Base-by-base conservation (phyloP, 2,113 vertebrate genomes). In the Hydrochoerus hydrochaeris region DNA sequence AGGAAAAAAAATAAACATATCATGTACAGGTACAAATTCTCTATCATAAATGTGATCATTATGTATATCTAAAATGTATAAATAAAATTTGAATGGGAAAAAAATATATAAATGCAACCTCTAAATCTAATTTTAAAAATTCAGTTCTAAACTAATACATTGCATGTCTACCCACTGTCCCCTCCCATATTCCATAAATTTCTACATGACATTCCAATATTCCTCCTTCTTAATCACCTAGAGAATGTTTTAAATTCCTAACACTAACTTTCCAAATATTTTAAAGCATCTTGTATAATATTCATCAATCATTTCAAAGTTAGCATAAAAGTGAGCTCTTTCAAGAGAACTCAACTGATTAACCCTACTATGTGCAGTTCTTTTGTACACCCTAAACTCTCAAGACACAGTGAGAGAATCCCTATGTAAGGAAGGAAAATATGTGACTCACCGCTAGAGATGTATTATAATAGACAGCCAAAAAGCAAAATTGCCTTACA, bases 241-340 rank as follows among this genome's bases (percentile, higher is more conserved):
- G 54, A 87, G 13, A 38, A 52, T 89, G 78, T 60, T 96, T 88
- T 71, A 93, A 91, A 78, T 88, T 91, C 16, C 9, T 65, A 26
- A 46, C 35, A 65, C 17, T 84, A 71, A 92, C 46, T 71, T 57
- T 38, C 10, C 26, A 35, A 46, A 57, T 92, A 12, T 85, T 88
- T 87, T 95, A 52, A 54, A 54, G 16, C 7, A 54, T 62, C 41
- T 58, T 30, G 4, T 41, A 17, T 28, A 52, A 65, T 62, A 86
- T 19, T 78, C 11, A 87, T 88, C 14, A 95, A n/a, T 62, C 35
- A 86, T 67, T 95, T 96, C 54, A 95, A 93, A 7, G 89, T 69
- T 82, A 75, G 1, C 4, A 30, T 89, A 65, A 95, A 91, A 84
- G 7, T 49, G 28, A 86, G 57, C 26, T 73, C 12, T 32, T 84